A percentile compares a stretch with the other conserved stretches of the same genome.
Conservation (phyloP, 2,113 vertebrate genomes). For the Sturnira hondurensis region DNA sequence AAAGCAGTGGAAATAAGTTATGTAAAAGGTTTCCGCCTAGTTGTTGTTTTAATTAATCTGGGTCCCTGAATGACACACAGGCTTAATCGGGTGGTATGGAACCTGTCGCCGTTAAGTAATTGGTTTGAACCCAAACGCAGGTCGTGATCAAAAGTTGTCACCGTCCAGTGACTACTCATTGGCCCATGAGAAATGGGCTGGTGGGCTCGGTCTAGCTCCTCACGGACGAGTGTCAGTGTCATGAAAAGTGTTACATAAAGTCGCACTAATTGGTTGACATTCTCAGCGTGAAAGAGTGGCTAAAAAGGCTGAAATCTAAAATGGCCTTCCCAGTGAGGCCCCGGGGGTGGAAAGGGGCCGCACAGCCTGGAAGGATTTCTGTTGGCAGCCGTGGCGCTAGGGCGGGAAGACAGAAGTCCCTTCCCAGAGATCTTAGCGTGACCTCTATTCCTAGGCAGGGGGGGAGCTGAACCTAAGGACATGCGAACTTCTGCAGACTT, state of each 20-base stretch:
- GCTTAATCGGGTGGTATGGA: conserved; percentile 58
- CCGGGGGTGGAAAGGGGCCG: background rate
- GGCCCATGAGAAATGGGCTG: conserved; percentile 69
- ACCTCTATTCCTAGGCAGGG: background rate
- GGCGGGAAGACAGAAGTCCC: background rate
- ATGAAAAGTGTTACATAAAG: conserved; percentile 67
- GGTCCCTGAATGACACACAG: conserved; percentile 63
- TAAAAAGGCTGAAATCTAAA: conserved; percentile 56
- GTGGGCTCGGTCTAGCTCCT: conserved; percentile 66
- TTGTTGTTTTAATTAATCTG: conserved; percentile 76
- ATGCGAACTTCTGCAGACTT: background rate
- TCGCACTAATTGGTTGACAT: conserved; percentile 71
- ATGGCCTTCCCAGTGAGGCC: background rate
- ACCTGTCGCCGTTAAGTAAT: conserved; percentile 73
- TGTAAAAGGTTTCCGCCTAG: conserved; percentile 49
- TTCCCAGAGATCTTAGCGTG: background rate
- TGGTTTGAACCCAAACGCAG: conserved; percentile 65
- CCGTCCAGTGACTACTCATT: conserved; percentile 58
- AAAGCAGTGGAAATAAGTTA: conserved; percentile 58
- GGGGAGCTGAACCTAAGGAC: background rate
- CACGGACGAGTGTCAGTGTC: conserved; percentile 54
- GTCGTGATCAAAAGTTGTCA: conserved; percentile 71
- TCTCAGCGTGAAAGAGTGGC: conserved; percentile 58
- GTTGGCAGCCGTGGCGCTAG: background rate
- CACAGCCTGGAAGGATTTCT: background rate